These are phyloP conservation scores for Pachydiplax longipennis DNA, from an alignment of 2,888 invertebrate genomes.

Conservation along the genomic window DNA sequence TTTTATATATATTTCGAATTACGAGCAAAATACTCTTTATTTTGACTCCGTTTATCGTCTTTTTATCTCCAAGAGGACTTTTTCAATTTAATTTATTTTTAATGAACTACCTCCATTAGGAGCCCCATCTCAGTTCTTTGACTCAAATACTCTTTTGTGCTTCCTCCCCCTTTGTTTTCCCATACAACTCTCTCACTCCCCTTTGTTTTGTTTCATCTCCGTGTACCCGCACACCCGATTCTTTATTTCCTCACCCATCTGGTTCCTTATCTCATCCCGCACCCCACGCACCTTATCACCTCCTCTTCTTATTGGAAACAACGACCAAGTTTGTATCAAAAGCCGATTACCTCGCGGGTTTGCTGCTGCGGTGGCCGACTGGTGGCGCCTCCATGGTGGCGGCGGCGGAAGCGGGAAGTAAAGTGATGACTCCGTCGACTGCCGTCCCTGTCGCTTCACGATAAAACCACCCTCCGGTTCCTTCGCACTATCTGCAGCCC, in stretches of 20 bases:
- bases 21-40: background rate
- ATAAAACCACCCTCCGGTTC: background rate
- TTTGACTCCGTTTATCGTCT: background rate
- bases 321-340: slow-evolving; percentile 38
- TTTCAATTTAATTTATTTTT: background rate
- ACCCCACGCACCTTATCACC: background rate
- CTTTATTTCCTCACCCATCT: slow-evolving; percentile 18
- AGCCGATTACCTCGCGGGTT: slow-evolving; percentile 41
- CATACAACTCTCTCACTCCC: background rate
- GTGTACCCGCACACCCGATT: background rate
- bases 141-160: background rate
- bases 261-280: background rate
- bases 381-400: slow-evolving; percentile 5
- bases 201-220: background rate
- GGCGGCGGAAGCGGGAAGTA: background rate
- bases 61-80: background rate
- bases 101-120: background rate
- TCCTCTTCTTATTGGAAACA: slow-evolving; percentile 14
- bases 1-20: background rate
- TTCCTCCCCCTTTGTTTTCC: background rate
- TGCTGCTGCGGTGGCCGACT: slow-evolving; percentile 29
- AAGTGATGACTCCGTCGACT: slow-evolving; percentile 28
- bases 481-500: background rate
- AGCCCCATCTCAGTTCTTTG: background rate
- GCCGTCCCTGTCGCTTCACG: slow-evolving; percentile 23